Evolutionary conservation across 2,797 vertebrate genomes (phyloP).

Genomic region (Protonibea diacanthus): DNA sequence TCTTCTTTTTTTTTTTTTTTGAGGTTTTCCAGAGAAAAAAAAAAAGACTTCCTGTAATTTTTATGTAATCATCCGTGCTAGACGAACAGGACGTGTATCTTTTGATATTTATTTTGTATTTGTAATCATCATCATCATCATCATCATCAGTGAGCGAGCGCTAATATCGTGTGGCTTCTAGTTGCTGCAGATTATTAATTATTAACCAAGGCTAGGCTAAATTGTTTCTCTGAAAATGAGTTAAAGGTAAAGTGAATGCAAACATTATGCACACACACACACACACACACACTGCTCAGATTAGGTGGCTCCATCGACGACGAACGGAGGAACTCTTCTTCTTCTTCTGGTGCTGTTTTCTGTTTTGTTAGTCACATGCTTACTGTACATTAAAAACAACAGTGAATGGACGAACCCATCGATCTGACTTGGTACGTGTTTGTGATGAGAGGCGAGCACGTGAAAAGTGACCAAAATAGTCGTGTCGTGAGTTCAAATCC

Average conservation of each 20-base stretch:
- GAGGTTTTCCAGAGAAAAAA: constrained; percentile 28
- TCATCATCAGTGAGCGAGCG: constrained; percentile 27
- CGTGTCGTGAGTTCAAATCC: too few species aligned
- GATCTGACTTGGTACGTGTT: background rate
- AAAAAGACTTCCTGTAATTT: constrained; percentile 53
- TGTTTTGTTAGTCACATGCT: constrained; percentile 54
- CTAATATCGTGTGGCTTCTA: constrained; percentile 71
- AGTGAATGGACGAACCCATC: constrained; percentile 8
- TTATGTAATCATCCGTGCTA: constrained; percentile 73
- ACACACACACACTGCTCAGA: constrained; percentile 28
- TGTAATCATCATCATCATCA: constrained; percentile 63
- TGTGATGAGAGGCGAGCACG: background rate
- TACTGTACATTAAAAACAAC: constrained; percentile 55
- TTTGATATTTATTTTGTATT: constrained; percentile 83
- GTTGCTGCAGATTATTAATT: constrained; percentile 62
- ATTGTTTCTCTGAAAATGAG: constrained; percentile 40
- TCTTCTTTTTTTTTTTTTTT: constrained; percentile 12
- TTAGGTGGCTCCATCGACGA: constrained; percentile 13
- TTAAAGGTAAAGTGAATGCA: constrained; percentile 44
- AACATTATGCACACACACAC: constrained; percentile 33
- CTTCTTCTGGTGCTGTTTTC: constrained; percentile 57
- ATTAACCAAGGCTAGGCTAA: constrained; percentile 69
- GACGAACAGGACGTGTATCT: constrained; percentile 68
- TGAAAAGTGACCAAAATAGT: too few species aligned
- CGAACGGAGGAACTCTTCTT: background rate